Evolutionary conservation across 2,797 vertebrate species (phyloP).

Genomic region (Lophius americanus): DNA sequence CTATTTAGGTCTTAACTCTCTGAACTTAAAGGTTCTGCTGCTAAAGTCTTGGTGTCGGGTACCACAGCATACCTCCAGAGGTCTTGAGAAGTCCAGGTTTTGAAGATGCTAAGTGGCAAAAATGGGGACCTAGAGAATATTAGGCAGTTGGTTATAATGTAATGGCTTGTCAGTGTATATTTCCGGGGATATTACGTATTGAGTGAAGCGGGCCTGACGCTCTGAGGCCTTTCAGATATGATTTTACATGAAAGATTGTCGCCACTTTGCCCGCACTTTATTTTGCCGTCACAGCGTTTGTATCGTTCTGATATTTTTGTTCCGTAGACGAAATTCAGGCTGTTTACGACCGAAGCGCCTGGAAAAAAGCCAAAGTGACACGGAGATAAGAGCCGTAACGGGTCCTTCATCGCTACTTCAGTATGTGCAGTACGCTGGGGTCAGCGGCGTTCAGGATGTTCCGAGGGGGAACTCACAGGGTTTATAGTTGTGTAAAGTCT

Average conservation of each 20-base stretch:
- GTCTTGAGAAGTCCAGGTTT: too few species aligned
- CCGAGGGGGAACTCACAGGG: constrained; percentile 15
- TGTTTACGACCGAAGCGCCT: constrained; percentile 49
- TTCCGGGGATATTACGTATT: not conserved
- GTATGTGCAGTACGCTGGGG: constrained; percentile 67
- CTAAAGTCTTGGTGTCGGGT: too few species aligned
- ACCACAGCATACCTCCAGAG: too few species aligned
- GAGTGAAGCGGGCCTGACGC: constrained; percentile 9
- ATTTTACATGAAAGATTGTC: constrained; percentile 27
- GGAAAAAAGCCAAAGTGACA: constrained; percentile 71
- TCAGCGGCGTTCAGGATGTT: constrained; percentile 38
- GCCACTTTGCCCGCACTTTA: constrained; percentile 68
- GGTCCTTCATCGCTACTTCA: constrained; percentile 56
- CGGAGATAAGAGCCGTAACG: constrained; percentile 44
- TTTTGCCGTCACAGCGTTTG: constrained; percentile 57
- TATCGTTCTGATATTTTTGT: constrained; percentile 44
- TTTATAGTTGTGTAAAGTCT: constrained; percentile 18
- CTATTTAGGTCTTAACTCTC: too few species aligned
- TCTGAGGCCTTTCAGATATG: constrained; percentile 37
- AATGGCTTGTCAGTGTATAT: too few species aligned
- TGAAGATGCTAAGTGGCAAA: too few species aligned
- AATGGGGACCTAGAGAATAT: too few species aligned
- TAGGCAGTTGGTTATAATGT: too few species aligned
- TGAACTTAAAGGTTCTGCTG: too few species aligned
- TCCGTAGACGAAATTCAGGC: constrained; percentile 33